Evolutionary conservation across 2,797 vertebrate species (phyloP).

Genomic region (Leucoraja ocellata): DNA sequence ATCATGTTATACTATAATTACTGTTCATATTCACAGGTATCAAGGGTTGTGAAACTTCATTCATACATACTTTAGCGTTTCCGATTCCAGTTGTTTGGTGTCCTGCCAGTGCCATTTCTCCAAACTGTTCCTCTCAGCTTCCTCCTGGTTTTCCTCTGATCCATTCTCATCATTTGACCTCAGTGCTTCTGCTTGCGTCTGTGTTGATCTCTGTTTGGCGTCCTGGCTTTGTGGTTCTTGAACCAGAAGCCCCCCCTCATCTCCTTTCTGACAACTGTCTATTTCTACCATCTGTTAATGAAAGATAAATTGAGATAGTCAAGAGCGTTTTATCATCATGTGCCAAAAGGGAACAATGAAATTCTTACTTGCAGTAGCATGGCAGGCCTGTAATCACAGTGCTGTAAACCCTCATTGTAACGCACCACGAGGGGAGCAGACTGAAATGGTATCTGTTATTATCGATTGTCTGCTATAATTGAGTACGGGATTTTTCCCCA

Average conservation of each 20-base stretch:
- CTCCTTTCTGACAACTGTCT: conserved; percentile 47
- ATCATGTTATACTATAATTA: not conserved
- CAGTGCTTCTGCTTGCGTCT: conserved; percentile 43
- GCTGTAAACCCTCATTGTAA: no score
- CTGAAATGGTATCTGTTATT: no score
- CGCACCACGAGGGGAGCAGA: no score
- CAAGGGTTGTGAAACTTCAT: not conserved
- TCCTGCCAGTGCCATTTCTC: conserved; percentile 27
- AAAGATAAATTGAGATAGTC: not conserved
- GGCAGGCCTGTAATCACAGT: no score
- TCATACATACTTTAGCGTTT: not conserved
- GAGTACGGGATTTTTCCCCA: no score
- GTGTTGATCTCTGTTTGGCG: conserved; percentile 53
- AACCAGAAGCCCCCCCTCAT: conserved; percentile 49
- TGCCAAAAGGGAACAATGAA: no score
- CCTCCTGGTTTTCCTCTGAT: conserved; percentile 44
- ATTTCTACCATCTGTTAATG: conserved; percentile 49
- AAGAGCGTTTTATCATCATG: no score
- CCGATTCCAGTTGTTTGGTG: not conserved
- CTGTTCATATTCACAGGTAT: not conserved
- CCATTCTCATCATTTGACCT: conserved; percentile 45
- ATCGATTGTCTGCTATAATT: no score
- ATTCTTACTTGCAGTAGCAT: no score
- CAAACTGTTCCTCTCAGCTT: not conserved
- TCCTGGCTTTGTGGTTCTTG: conserved; percentile 51